Evolutionary conservation across 2,113 vertebrate genomes (phyloP).

Genomic region (Vulpes lagopus): DNA sequence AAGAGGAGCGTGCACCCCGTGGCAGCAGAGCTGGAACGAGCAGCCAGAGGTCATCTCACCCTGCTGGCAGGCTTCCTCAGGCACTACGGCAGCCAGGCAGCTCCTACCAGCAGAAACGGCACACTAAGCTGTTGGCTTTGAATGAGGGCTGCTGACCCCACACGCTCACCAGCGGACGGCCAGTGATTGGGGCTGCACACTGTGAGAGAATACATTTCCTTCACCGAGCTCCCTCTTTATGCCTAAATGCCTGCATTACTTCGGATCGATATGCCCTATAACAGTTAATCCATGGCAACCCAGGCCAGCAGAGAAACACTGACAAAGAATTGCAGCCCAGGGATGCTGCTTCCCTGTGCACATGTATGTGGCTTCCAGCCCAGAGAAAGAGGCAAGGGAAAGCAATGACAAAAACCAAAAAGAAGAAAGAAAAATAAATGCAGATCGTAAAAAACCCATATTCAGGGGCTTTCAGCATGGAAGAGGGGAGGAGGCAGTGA

Average conservation of each 20-base stretch:
- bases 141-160: conserved; percentile 58
- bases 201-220: conserved; percentile 44
- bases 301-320: conserved; percentile 44
- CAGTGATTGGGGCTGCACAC: background rate
- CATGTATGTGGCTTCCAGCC: conserved; percentile 62
- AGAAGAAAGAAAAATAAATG: background rate
- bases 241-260: conserved; percentile 73
- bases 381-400: conserved; percentile 51
- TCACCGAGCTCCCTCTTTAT: conserved; percentile 52
- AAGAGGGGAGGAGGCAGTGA: background rate
- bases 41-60: conserved; percentile 65
- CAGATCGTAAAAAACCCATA: background rate
- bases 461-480: background rate
- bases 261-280: conserved; percentile 73
- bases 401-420: conserved; percentile 44
- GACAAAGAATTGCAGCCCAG: conserved; percentile 70
- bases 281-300: conserved; percentile 77
- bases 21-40: background rate
- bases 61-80: background rate
- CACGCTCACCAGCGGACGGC: background rate
- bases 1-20: background rate
- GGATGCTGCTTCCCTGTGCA: conserved; percentile 26
- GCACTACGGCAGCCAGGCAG: conserved; percentile 36
- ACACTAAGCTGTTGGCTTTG: conserved; percentile 20
- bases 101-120: background rate